These are phyloP conservation scores for Drosophila ogumai DNA, from an alignment of 1,140 invertebrate genomes.

Conservation along the genomic window DNA sequence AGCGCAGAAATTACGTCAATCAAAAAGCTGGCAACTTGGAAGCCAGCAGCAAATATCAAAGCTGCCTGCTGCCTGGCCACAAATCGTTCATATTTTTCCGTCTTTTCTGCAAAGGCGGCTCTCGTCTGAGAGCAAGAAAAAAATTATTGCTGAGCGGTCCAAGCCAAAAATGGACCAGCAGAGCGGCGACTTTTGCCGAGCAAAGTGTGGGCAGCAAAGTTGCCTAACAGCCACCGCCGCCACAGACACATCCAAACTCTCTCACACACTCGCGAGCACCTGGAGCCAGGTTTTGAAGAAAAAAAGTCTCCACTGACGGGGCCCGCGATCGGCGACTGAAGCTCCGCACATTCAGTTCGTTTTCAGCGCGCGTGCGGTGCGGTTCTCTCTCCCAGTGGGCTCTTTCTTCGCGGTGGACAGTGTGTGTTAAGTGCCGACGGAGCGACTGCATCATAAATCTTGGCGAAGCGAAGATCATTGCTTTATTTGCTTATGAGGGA, in stretches of 20 bases:
- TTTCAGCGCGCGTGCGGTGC: conserved; percentile 83
- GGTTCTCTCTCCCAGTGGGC: conserved; percentile 66
- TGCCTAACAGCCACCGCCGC: conserved; percentile 68
- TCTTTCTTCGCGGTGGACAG: conserved; percentile 39
- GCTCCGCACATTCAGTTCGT: conserved; percentile 77
- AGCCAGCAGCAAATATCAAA: conserved; percentile 65
- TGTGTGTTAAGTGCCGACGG: conserved; percentile 26
- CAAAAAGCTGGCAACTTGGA: conserved; percentile 67
- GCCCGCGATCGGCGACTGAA: conserved; percentile 45
- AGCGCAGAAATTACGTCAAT: conserved; percentile 82
- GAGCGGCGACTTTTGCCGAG: conserved; percentile 57
- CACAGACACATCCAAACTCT: conserved; percentile 22
- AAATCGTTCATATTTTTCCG: conserved; percentile 44
- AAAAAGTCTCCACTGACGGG: conserved; percentile 62
- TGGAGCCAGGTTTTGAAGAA: conserved; percentile 35
- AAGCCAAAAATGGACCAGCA: conserved; percentile 80
- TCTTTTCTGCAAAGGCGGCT: conserved; percentile 75
- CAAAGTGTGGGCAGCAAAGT: conserved; percentile 80
- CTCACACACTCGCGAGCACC: conserved; percentile 40
- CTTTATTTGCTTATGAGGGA: conserved; percentile 39
- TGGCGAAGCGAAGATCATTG: conserved; percentile 38
- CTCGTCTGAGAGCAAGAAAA: conserved; percentile 8
- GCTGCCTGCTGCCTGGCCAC: conserved; percentile 42
- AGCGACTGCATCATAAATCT: conserved; percentile 27
- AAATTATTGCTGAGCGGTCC: conserved; percentile 36